Conservation (phyloP, 2,797 vertebrate genomes). For the Miopithecus talapoin region DNA sequence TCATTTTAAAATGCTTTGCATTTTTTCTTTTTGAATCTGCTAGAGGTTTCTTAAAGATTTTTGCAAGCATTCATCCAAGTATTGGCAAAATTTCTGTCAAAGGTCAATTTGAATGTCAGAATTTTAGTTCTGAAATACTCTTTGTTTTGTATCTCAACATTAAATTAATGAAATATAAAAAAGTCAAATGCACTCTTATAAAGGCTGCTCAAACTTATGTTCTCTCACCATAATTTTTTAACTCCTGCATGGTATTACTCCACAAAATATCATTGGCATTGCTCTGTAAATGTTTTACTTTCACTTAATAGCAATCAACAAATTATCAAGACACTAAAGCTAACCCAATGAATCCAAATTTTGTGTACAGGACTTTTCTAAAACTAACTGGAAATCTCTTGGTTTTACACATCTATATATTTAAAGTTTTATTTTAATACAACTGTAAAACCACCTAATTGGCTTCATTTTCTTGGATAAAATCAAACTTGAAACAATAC, state of each 20-base stretch:
- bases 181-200: neutral
- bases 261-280: neutral
- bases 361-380: neutral
- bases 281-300: neutral
- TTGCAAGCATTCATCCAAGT: neutral
- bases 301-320: neutral
- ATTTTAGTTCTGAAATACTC: constrained; percentile 7
- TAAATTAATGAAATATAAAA: neutral
- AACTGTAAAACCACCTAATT: neutral
- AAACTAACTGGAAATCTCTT: neutral
- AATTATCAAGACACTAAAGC: neutral
- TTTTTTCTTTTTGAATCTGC: neutral
- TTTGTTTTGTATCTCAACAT: neutral
- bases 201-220: neutral
- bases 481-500: constrained; percentile 18
- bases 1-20: neutral
- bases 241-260: neutral
- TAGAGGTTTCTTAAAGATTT: neutral
- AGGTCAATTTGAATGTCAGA: neutral
- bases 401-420: neutral
- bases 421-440: neutral
- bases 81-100: neutral
- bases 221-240: neutral
- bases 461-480: neutral
- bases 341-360: neutral